Percentiles rank a stretch among this genome's conserved stretches.
These are phyloP conservation scores for Peromyscus attwateri DNA, from an alignment of 2,797 vertebrate genomes.

Conservation along the genomic window DNA sequence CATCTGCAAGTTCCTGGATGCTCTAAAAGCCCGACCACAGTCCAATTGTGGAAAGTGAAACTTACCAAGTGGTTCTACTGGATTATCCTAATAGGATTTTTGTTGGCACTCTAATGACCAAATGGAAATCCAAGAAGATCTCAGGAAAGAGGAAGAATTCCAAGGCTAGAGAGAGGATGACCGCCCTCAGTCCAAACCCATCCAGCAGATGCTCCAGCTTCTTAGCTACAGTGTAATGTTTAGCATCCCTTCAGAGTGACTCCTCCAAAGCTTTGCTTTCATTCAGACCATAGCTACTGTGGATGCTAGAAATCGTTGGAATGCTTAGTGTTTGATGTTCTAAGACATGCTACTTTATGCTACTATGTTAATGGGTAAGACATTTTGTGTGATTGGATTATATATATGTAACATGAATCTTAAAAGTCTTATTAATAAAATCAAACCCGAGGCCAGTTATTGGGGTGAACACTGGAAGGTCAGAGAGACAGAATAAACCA, in stretches of 20 bases:
- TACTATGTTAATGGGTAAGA: background rate
- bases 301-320: slow-evolving; percentile 1
- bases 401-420: no score
- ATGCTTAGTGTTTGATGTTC: background rate
- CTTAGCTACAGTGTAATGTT: background rate
- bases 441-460: no score
- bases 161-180: background rate
- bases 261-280: background rate
- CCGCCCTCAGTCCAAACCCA: background rate
- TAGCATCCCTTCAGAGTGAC: background rate
- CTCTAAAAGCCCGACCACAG: slow-evolving; percentile 22
- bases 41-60: background rate
- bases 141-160: background rate
- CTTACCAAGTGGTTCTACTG: background rate
- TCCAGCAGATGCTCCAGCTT: background rate
- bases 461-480: no score
- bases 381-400: background rate
- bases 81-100: slow-evolving; percentile 7
- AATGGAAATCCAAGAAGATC: slow-evolving; percentile 44
- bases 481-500: no score
- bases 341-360: background rate
- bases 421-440: no score
- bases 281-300: background rate
- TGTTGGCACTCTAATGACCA: background rate
- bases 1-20: slow-evolving; percentile 24